These are phyloP conservation scores for Gadus chalcogrammus DNA, from an alignment of 2,113 vertebrate genomes.

Conservation along the genomic window DNA sequence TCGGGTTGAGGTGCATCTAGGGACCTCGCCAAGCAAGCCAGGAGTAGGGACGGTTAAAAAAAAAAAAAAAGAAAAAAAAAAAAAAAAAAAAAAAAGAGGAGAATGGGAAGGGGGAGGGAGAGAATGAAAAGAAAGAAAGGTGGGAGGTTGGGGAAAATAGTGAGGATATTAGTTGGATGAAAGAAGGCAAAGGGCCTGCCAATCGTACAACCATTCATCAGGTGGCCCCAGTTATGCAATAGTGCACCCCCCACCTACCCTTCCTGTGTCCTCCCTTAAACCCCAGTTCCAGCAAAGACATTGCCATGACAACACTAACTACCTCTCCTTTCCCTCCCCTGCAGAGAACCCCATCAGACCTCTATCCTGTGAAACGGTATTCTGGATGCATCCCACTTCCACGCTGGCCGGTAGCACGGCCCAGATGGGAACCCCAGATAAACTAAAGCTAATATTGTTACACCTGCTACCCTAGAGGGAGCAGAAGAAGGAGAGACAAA, in stretches of 20 bases:
- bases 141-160: background rate
- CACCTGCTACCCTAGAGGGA: constrained; percentile 55
- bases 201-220: no score
- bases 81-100: background rate
- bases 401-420: constrained; percentile 22
- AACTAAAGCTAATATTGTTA: constrained; percentile 72
- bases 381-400: background rate
- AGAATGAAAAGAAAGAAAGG: background rate
- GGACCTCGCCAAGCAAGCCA: no score
- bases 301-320: constrained; percentile 15
- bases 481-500: constrained; percentile 1
- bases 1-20: background rate
- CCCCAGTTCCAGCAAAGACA: no score
- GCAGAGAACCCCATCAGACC: constrained; percentile 9
- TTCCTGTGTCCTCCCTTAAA: no score
- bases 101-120: background rate
- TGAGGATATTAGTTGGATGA: no score
- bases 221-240: no score
- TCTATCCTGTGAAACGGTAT: constrained; percentile 31
- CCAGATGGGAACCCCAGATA: constrained; percentile 41
- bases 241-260: no score
- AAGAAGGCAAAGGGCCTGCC: no score
- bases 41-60: background rate
- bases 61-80: background rate
- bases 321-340: background rate